These are phyloP conservation scores for Gallirallus australis DNA, from an alignment of 2,797 vertebrate genomes.

Conservation along the genomic window DNA sequence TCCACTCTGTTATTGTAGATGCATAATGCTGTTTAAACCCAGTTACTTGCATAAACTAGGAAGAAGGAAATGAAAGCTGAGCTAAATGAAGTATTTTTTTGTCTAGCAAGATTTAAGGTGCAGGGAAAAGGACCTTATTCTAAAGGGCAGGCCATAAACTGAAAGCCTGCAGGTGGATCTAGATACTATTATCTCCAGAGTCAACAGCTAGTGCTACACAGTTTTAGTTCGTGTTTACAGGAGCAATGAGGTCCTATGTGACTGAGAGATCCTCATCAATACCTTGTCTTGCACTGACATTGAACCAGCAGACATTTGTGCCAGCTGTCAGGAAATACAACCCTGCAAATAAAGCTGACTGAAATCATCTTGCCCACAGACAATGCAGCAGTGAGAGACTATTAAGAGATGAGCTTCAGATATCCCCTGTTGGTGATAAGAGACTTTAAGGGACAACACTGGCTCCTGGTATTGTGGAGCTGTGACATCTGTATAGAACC, in stretches of 20 bases:
- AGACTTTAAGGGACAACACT: not conserved
- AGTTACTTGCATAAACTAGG: not conserved
- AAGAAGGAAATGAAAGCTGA: not conserved
- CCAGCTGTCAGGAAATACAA: slow-evolving; percentile 11
- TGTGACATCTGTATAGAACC: not conserved
- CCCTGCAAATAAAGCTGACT: not conserved
- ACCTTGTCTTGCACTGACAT: not conserved
- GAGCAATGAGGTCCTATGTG: not conserved
- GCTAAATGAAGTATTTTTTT: not conserved
- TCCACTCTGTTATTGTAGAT: not conserved
- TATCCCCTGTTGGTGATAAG: not conserved
- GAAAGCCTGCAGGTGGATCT: not conserved
- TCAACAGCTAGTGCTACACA: slow-evolving; percentile 18
- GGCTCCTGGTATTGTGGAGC: not conserved
- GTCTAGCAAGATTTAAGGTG: not conserved
- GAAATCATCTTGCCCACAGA: not conserved
- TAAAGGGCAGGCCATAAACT: slow-evolving; percentile 7
- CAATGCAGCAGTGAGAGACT: not conserved
- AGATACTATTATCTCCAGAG: slow-evolving; percentile 53
- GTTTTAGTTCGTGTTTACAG: not conserved
- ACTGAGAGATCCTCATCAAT: slow-evolving; percentile 5
- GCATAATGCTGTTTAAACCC: not conserved
- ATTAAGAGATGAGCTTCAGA: not conserved
- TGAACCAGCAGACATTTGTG: not conserved
- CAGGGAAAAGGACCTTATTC: not conserved